Base-by-base conservation (phyloP, 2,888 invertebrate species). In the Acrobasis repandana region DNA sequence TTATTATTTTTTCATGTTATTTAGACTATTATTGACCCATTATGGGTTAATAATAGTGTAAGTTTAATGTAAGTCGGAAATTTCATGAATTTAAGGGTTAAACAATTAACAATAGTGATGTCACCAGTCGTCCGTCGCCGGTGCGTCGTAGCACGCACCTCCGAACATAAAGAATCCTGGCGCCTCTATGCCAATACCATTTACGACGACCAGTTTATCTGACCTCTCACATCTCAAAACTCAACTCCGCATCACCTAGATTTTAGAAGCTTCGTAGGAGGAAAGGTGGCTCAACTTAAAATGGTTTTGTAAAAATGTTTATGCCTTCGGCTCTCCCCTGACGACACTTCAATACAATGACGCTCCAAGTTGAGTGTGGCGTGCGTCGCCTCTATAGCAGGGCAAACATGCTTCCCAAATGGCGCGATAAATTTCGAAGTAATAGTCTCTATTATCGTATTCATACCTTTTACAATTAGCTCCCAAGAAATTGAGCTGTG, bases 341-440 rank as follows among this genome's bases (percentile, higher is more conserved):
- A 67, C 68, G 72, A 69, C 72, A 67, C 74, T 74, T 68, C 65
- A 70, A 68, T 68, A 66, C 68, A 74, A 69, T 72, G 74, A 70
- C 70, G 62, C 52, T 51, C 63, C 61, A 62, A 66, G 68, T 50
- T 62, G 65, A 54, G 54, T 18, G 52, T 52, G 16, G 38, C 38
- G 38, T 54, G 54, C 38, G 54, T 54, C 38, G 54, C 47, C 8
- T n/a, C 57, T 57, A 57, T 57, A 57, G 56, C 15, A 28, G 9
- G 47, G 20, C 28, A 50, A 57, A 48, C 28, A 28, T 36, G 54
- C 18, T 11, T 48, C 48, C 11, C 28, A 57, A 57, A 57, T 48
- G 16, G 15, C 11, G 48, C 34, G 11, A 57, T 57, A 57, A 57
- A 48, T 57, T 57, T 28, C 9, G 16, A 28, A n/a, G 15, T 57